Percentiles rank a stretch among this genome's conserved stretches.
Evolutionary conservation across 1,140 invertebrate genomes (phyloP).

Genomic region (Ctenoplectra terminalis): DNA sequence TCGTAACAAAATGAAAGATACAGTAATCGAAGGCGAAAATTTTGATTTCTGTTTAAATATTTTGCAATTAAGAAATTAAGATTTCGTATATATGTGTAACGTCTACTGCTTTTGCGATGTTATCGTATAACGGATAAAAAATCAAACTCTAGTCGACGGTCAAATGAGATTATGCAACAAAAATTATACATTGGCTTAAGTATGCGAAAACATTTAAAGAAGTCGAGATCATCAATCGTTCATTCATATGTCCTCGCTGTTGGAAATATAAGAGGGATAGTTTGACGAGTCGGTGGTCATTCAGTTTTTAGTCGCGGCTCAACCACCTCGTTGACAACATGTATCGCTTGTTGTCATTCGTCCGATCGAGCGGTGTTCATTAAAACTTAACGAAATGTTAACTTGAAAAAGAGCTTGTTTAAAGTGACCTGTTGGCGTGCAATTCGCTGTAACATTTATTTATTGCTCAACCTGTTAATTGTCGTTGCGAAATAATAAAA

Average conservation of each 20-base stretch:
- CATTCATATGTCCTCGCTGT: slow-evolving; percentile 10
- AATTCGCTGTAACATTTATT: not conserved
- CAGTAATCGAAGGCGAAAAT: not conserved
- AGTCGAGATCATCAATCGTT: slow-evolving; percentile 9
- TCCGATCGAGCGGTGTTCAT: not conserved
- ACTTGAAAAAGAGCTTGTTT: not conserved
- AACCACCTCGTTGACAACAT: slow-evolving; percentile 54
- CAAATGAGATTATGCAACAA: not conserved
- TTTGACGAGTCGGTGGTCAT: slow-evolving; percentile 33
- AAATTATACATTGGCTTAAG: not conserved
- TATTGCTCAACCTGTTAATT: not conserved
- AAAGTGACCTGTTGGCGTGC: not conserved
- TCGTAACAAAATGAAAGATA: not conserved
- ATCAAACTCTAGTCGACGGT: not conserved
- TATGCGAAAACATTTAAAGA: not conserved
- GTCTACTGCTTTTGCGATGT: not conserved
- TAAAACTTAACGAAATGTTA: slow-evolving; percentile 18
- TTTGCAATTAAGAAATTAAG: too few relatives aligned
- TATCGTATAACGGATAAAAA: not conserved
- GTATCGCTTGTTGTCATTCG: slow-evolving; percentile 23
- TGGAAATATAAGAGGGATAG: slow-evolving; percentile 41
- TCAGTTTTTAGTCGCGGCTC: slow-evolving; percentile 57
- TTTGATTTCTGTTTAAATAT: not conserved
- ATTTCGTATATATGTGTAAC: too few relatives aligned
- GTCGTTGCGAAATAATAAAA: not conserved